Conservation (phyloP, 2,113 vertebrate genomes). For the Artemisiospiza belli region DNA sequence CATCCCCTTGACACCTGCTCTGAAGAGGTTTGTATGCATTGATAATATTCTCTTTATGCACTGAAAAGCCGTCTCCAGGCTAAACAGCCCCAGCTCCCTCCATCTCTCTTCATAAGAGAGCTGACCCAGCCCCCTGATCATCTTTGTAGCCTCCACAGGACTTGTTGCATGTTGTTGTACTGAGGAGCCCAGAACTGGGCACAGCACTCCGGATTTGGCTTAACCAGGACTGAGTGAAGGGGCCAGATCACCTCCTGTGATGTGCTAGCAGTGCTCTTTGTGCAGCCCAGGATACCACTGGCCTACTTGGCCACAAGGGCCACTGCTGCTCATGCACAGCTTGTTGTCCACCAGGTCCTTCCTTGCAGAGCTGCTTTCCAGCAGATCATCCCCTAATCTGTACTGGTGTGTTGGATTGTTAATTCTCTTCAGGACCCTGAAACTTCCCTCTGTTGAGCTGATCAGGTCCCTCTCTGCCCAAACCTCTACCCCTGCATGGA, state of each 20-base stretch:
- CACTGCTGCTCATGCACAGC: neutral
- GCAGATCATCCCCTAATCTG: neutral
- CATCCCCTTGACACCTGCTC: neutral
- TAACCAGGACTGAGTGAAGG: neutral
- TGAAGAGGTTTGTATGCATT: neutral
- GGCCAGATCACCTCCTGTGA: neutral
- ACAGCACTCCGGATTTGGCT: neutral
- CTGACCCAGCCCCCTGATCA: neutral
- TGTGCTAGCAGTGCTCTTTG: accelerated
- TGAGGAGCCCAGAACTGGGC: neutral
- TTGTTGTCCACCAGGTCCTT: neutral
- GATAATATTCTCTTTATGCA: neutral
- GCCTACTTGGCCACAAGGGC: neutral
- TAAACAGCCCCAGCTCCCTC: neutral
- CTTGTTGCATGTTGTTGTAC: neutral
- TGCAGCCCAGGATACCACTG: neutral
- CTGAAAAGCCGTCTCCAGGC: neutral
- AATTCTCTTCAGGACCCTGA: neutral
- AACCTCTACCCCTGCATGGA: neutral
- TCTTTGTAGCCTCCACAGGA: neutral
- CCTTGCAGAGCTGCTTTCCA: neutral
- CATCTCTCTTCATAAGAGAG: neutral
- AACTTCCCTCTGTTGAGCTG: neutral
- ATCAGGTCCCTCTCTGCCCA: neutral
- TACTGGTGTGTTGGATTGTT: neutral